These are phyloP conservation scores for Cheumatopsyche charites DNA, from an alignment of 1,140 invertebrate species.

Conservation along the genomic window DNA sequence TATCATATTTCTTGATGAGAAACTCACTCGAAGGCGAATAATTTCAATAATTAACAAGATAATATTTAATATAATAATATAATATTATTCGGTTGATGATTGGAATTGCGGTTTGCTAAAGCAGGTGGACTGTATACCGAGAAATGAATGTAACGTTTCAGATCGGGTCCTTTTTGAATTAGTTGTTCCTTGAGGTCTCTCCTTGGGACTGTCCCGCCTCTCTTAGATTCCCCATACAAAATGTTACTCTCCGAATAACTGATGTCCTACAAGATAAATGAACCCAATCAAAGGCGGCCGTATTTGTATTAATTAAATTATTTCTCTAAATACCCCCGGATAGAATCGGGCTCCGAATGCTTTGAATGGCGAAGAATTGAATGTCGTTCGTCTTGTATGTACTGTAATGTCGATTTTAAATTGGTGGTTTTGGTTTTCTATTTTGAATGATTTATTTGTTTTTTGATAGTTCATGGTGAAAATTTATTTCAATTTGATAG, in stretches of 20 bases:
- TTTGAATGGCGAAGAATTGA: neutral
- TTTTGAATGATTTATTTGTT: too few relatives aligned
- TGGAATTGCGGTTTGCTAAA: neutral
- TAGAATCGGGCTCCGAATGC: neutral
- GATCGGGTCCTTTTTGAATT: conserved; percentile 36
- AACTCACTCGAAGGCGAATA: neutral
- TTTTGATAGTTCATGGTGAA: too few relatives aligned
- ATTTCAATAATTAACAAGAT: neutral
- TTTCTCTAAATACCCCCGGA: conserved; percentile 22
- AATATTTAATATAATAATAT: neutral
- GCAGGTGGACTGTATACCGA: conserved; percentile 23
- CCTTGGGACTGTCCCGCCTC: conserved; percentile 34
- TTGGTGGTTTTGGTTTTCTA: too few relatives aligned
- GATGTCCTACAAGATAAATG: conserved; percentile 41
- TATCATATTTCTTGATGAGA: too few relatives aligned
- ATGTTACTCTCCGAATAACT: conserved; percentile 31
- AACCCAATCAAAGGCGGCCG: conserved; percentile 35
- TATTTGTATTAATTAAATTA: conserved; percentile 40
- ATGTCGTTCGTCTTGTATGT: too few relatives aligned
- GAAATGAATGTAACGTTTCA: conserved; percentile 22
- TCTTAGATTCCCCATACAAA: conserved; percentile 38
- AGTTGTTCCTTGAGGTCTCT: conserved; percentile 35
- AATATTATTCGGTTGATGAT: conserved; percentile 1
- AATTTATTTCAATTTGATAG: too few relatives aligned
- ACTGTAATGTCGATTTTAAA: too few relatives aligned